Base-by-base conservation (phyloP, 2,113 vertebrate species). In the Sphyrna mokarran region DNA sequence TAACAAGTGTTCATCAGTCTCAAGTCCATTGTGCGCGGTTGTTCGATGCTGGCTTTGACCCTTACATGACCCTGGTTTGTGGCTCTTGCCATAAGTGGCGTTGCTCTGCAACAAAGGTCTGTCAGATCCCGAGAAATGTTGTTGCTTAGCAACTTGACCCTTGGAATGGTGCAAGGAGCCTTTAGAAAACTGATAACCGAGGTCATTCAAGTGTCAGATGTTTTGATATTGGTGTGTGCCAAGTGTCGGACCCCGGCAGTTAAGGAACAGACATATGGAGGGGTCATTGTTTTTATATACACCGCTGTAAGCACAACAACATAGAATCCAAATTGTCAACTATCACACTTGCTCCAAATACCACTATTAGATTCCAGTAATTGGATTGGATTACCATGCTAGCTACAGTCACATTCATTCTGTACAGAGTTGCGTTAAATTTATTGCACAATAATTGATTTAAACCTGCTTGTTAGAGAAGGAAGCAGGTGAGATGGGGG, bases 61-160 rank as follows among this genome's bases (percentile, higher is more conserved):
- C 16, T 40, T 10, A 18, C 9, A 66, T 66, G 61, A 93, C 89
- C 89, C 61, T 37, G 63, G 61, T 37, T 68, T 93, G 89, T 40
- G 89, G 61, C 89, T 93, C 66, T 93, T 37, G 89, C 89, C 89
- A 93, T 37, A 20, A 93, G 61, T 93, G 89, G 63, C 37, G 58
- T n/a, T 20, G 89, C 89, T 93, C 22, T 66, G 63, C n/a, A 93
- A 93, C 89, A 66, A 37, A 91, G 61, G 58, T 93, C 89, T 93
- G 89, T 11, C 89, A 22, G 61, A 93, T 37, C 33, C 6, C 63
- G 16, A 66, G 89, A 37, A 68, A 68, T 63, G 16, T 93, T 20
- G 89, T 93, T 93, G 89, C 89, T 43, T 93, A 66, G 89, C 89
- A 93, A 93, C 89, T 68, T 93, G 89, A 93, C 89, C 89, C 89